Conservation (phyloP, 35 echinoderm and acorn worm genomes). For the Apostichopus parvimensis region DNA sequence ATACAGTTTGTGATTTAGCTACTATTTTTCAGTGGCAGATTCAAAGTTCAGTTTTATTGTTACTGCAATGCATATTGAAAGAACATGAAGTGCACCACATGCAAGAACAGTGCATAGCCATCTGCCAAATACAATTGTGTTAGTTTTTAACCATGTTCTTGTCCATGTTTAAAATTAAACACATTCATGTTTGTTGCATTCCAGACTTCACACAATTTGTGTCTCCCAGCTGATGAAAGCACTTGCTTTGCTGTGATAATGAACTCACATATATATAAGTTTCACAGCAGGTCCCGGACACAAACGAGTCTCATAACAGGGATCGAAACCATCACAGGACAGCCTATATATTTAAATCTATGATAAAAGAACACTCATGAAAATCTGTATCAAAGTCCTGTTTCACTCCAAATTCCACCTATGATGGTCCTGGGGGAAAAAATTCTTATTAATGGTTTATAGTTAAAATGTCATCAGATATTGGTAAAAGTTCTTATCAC, state of each 20-base stretch:
- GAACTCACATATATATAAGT: neutral
- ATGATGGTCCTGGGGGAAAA: neutral
- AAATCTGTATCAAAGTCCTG: neutral
- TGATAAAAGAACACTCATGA: neutral
- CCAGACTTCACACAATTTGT: constrained; percentile 9
- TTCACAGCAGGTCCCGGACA: constrained; percentile 20
- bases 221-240: constrained; percentile 25
- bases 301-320: neutral
- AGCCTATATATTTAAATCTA: neutral
- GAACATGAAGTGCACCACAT: neutral
- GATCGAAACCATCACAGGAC: neutral
- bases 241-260: constrained; percentile 6
- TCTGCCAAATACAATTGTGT: too few relatives aligned
- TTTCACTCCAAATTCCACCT: neutral
- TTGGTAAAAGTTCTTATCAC: too few relatives aligned
- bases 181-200: constrained; percentile 21
- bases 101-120: neutral
- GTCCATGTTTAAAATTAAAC: neutral
- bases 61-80: neutral
- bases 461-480: too few relatives aligned
- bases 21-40: too few relatives aligned
- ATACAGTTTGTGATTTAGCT: too few relatives aligned
- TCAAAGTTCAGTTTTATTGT: too few relatives aligned
- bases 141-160: too few relatives aligned
- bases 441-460: neutral